These are phyloP conservation scores for Calyptommatus sinebrachiatus DNA, from an alignment of 2,113 vertebrate species.

Conservation along the genomic window DNA sequence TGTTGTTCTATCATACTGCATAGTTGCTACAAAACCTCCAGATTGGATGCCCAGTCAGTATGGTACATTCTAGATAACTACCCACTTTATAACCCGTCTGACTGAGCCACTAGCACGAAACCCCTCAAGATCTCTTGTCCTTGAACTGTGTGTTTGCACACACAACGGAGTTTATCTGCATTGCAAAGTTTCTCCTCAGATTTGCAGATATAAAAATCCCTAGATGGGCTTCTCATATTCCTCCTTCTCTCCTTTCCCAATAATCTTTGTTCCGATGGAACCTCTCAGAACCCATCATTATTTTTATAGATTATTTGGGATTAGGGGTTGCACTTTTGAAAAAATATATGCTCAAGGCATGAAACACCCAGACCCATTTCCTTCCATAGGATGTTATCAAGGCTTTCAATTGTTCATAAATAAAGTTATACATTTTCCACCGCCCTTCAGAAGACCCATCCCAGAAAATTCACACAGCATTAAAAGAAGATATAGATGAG, in stretches of 20 bases:
- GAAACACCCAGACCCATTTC: constrained; percentile 26
- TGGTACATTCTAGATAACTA: constrained; percentile 15
- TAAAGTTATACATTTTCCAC: constrained; percentile 45
- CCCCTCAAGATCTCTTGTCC: constrained; percentile 33
- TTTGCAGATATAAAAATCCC: constrained; percentile 32
- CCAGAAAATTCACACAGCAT: not conserved
- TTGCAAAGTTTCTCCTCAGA: constrained; percentile 65
- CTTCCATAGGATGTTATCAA: constrained; percentile 9
- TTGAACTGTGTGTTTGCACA: constrained; percentile 27
- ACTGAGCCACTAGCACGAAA: not conserved
- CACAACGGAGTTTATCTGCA: constrained; percentile 60
- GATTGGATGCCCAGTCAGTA: constrained; percentile 27
- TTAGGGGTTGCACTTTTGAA: not conserved
- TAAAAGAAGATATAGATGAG: not conserved
- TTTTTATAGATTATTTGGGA: constrained; percentile 9
- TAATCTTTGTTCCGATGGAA: not conserved
- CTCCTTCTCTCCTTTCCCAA: not conserved
- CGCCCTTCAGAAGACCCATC: constrained; percentile 14
- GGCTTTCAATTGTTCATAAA: not conserved
- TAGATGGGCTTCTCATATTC: constrained; percentile 21
- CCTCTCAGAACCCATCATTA: constrained; percentile 19
- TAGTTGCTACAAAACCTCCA: constrained; percentile 17
- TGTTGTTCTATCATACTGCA: constrained; percentile 58
- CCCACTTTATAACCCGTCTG: constrained; percentile 14
- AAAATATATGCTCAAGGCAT: not conserved